Percentiles rank a stretch among this genome's conserved stretches.
Conservation (phyloP, 2,797 vertebrate species). For the Pseudochirops cupreus region DNA sequence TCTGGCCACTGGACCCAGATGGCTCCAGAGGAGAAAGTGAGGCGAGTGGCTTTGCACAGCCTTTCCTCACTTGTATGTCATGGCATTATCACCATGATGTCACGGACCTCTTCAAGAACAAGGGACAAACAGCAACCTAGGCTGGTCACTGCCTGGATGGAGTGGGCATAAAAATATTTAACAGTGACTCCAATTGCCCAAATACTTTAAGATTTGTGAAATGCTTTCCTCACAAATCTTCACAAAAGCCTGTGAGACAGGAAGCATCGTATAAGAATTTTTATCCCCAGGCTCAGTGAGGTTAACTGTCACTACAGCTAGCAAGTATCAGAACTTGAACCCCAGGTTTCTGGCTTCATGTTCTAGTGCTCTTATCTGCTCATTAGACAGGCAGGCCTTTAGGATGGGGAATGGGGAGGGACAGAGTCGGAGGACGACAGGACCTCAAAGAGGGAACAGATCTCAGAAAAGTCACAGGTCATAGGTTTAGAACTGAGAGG, state of each 20-base stretch:
- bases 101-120: too few relatives aligned
- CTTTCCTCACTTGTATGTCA: too few relatives aligned
- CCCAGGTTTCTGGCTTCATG: not conserved
- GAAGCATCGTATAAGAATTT: not conserved
- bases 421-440: not conserved
- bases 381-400: not conserved
- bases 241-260: not conserved
- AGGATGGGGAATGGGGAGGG: not conserved
- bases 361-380: not conserved
- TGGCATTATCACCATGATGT: too few relatives aligned
- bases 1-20: too few relatives aligned
- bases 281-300: not conserved
- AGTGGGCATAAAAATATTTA: not conserved
- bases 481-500: not conserved
- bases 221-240: not conserved
- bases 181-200: not conserved
- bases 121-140: too few relatives aligned
- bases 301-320: not conserved
- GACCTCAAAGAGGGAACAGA: not conserved
- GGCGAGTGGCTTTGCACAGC: too few relatives aligned
- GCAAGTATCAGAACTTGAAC: not conserved
- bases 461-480: not conserved
- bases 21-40: too few relatives aligned
- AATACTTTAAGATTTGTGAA: not conserved
- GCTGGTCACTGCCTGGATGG: not conserved